Evolutionary conservation across 2,888 invertebrate genomes (phyloP), one percentile per base, ranked within the genome.

Genomic region (Polylopha cassiicola): DNA sequence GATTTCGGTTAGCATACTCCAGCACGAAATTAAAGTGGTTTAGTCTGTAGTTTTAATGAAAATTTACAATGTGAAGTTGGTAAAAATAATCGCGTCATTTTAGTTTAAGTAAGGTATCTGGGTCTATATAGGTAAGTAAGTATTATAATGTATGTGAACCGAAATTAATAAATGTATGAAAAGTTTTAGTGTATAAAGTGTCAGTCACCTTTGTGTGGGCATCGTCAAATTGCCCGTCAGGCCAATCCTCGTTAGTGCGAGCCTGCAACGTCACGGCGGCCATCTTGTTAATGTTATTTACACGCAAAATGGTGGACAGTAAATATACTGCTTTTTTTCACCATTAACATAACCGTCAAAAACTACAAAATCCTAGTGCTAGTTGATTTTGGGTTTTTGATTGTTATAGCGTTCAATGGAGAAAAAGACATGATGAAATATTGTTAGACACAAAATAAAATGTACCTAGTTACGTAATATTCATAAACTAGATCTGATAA

Each of bases 141-240:
- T 15, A 27, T n/a, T n/a, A 11, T 4, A 22, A 21, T 22, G 34
- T 33, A 33, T 28, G 30, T 31, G 18, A 30, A 36, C 33, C 37
- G 30, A 39, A 33, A 33, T 30, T 11, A 30, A 15, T 4, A 20
- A 26, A 32, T 23, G 31, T 17, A 30, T 36, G 21, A 37, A 30
- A 29, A 16, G 20, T 24, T 43, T 33, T 38, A 43, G 50, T 56
- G 48, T 52, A 64, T 59, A 58, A 39, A 23, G 50, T 53, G 50
- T 65, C 61, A 74, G 56, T 85, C 82, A 85, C 84, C 84, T 85
- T 82, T 31, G 82, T 80, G 59, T 81, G 79, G 59, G 71, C 71
- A 73, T 84, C 84, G 68, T 82, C 84, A 70, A 61, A 72, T 58
- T 65, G 72, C 67, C 77, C 79, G 65, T 77, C 80, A 60, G 77